Percentiles rank a stretch among this genome's conserved stretches.
Conservation (phyloP, 2,888 invertebrate genomes). For the Agrotis clavis region DNA sequence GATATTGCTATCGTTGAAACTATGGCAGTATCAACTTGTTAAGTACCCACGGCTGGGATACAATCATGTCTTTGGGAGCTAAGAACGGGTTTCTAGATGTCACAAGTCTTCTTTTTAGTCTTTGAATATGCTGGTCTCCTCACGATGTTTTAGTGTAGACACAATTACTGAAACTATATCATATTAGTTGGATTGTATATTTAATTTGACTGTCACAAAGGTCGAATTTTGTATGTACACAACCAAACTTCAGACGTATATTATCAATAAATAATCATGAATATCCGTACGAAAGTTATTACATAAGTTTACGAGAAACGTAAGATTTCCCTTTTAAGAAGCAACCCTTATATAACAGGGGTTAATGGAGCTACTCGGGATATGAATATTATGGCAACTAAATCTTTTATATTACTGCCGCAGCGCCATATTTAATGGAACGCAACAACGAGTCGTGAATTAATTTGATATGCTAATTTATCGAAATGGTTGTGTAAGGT, state of each 20-base stretch:
- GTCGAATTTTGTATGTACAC: conserved; percentile 11
- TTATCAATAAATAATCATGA: conserved; percentile 64
- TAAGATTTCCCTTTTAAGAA: conserved; percentile 63
- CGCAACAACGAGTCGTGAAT: conserved; percentile 66
- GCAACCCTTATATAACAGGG: conserved; percentile 72
- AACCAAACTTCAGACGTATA: conserved; percentile 49
- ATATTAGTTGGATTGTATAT: background rate
- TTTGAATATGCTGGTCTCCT: background rate
- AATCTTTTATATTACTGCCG: conserved; percentile 78
- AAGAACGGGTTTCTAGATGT: background rate
- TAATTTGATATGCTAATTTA: conserved; percentile 68
- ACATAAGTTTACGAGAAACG: conserved; percentile 58
- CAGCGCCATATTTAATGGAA: conserved; percentile 46
- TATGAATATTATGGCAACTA: conserved; percentile 83
- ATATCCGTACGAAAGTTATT: conserved; percentile 55
- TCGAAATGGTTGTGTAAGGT: conserved; percentile 50
- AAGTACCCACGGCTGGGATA: background rate
- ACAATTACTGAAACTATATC: background rate
- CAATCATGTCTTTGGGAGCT: no score
- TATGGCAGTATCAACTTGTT: no score
- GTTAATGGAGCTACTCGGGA: conserved; percentile 74
- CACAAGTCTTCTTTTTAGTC: background rate
- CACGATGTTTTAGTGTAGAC: background rate
- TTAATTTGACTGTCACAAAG: background rate
- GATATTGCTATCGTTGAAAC: no score